Evolutionary conservation across 2,888 invertebrate genomes (phyloP).

Genomic region (Cataglyphis altisquamis): DNA sequence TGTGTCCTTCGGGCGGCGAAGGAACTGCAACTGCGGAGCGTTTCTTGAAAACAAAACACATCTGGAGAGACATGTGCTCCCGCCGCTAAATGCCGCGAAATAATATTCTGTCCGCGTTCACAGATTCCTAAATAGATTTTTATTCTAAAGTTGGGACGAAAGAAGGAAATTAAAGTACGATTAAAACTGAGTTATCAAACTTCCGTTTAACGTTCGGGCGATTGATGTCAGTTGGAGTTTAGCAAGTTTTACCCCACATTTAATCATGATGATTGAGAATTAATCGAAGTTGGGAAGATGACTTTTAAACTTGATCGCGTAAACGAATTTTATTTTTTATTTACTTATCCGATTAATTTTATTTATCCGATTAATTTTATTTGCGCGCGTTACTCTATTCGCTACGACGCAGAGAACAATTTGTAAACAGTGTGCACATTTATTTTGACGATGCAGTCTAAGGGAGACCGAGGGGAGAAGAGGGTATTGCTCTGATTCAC

Average conservation of each 20-base stretch:
- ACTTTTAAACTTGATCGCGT: background rate
- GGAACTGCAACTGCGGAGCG: background rate
- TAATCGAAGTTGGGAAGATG: conserved; percentile 12
- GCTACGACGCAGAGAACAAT: background rate
- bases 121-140: background rate
- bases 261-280: conserved; percentile 22
- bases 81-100: conserved; percentile 22
- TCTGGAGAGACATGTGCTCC: conserved; percentile 11
- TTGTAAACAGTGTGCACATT: background rate
- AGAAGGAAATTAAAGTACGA: background rate
- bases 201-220: conserved; percentile 16
- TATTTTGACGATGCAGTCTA: conserved; percentile 1
- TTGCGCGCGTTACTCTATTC: background rate
- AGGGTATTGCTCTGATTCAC: background rate
- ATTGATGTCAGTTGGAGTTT: background rate
- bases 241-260: conserved; percentile 9
- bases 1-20: conserved; percentile 8
- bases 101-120: background rate
- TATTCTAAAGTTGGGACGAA: background rate
- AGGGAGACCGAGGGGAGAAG: background rate
- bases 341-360: background rate
- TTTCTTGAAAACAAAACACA: conserved; percentile 21
- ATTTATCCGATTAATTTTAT: conserved; percentile 27
- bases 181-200: conserved; percentile 1
- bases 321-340: conserved; percentile 23